Base-by-base conservation (phyloP, 2,888 invertebrate genomes). In the Pogonocherus hispidulus region DNA sequence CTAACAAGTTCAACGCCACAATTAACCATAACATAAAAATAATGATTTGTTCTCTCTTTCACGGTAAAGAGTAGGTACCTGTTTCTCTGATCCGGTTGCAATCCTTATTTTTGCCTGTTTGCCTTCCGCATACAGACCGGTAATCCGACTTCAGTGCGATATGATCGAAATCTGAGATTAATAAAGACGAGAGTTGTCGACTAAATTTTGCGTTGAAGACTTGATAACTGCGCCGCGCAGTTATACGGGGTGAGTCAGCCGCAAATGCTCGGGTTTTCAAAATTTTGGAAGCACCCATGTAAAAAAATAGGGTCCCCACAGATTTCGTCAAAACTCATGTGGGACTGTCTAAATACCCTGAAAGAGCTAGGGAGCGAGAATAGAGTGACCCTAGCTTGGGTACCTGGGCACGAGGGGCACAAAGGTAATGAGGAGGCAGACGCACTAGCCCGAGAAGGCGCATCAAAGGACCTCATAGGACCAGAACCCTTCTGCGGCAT, bases 21-120 rank as follows among this genome's bases (percentile, higher is more conserved):
- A 52, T 52, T 52, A 32, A 14, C 52, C 19, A 52, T 32, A 52
- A 18, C 16, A 52, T 52, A 52, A 52, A 52, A 20, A 27, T 18
- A 19, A 32, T 27, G 32, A 52, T 52, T 52, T 52, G 32, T 52
- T 32, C 32, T 52, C 19, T 49, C 16, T 52, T 18, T 27, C 11
- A 14, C 52, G 18, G 32, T 16, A 27, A 32, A 16, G 16, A 52
- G 19, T n/a, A 20, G 22, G 22, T 52, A 52, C 52, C 52, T 27
- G 52, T 52, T 52, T 52, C 52, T 52, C 52, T 32, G 52, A 52
- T 52, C 52, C 52, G 52, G 52, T 32, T 32, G 18, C 16, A 9
- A 19, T 52, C 20, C 14, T 51, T 23, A 52, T 52, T 52, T 52
- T 18, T 32, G 52, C 32, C 32, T 52, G 32, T 52, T 32, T 32